Conservation (phyloP, 2,888 invertebrate species). For the Nomada ruficornis region DNA sequence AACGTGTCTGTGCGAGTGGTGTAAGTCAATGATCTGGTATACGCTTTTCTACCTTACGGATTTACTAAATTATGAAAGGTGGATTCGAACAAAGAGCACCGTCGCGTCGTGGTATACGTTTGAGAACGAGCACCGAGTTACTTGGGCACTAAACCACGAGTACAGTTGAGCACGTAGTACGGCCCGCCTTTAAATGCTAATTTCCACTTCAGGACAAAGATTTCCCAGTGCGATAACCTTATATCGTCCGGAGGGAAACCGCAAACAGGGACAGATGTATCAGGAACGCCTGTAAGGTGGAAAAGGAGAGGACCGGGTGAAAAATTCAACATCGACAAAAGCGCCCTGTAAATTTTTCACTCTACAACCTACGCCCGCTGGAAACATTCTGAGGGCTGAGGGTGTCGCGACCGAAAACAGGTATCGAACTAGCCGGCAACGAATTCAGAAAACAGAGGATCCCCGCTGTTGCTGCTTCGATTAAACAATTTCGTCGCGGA, state of each 20-base stretch:
- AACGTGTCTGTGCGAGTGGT: neutral
- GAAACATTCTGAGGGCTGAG: neutral
- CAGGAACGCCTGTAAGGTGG: no score
- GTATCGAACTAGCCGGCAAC: constrained; percentile 5
- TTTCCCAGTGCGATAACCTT: constrained; percentile 13
- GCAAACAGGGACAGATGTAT: neutral
- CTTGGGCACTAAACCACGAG: neutral
- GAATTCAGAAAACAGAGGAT: constrained; percentile 6
- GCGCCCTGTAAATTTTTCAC: constrained; percentile 7
- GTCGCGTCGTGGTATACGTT: neutral
- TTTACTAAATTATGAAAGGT: neutral
- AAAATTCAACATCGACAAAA: constrained; percentile 23
- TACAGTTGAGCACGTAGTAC: neutral
- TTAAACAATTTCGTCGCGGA: constrained; percentile 40
- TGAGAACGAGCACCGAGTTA: neutral
- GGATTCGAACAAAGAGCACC: neutral
- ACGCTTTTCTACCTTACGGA: no score
- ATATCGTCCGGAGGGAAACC: neutral
- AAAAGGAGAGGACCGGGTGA: neutral
- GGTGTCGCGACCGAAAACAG: constrained; percentile 9
- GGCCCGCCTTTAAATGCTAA: constrained; percentile 32
- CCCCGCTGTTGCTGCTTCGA: neutral
- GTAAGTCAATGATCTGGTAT: constrained; percentile 14
- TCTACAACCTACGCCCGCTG: neutral
- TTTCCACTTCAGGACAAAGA: constrained; percentile 5